These are phyloP conservation scores for Hyles euphorbiae DNA, from an alignment of 1,140 invertebrate species.

Conservation along the genomic window DNA sequence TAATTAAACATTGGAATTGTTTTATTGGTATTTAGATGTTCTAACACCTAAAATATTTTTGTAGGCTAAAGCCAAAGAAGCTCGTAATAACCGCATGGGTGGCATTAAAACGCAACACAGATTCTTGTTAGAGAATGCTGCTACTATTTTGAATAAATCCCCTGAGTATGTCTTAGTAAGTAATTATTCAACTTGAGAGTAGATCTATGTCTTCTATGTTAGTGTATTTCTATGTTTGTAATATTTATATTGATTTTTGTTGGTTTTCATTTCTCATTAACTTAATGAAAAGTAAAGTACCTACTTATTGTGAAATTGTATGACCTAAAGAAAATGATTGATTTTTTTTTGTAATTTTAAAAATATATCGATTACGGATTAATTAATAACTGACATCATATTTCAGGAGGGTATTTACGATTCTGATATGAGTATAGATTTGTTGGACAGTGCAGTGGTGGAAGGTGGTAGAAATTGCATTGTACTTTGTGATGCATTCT, in stretches of 20 bases:
- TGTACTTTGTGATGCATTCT: slow-evolving; percentile 55
- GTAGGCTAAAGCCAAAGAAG: slow-evolving; percentile 75
- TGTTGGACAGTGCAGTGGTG: slow-evolving; percentile 72
- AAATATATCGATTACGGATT: too few relatives aligned
- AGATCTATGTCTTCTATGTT: background rate
- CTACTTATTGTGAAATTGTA: too few relatives aligned
- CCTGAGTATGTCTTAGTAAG: slow-evolving; percentile 76
- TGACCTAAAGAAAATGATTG: too few relatives aligned
- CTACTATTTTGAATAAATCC: slow-evolving; percentile 76
- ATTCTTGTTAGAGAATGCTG: slow-evolving; percentile 79
- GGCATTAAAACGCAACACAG: slow-evolving; percentile 76
- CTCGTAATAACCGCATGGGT: slow-evolving; percentile 66
- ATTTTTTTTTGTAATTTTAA: too few relatives aligned
- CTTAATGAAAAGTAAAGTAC: too few relatives aligned
- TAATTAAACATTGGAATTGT: slow-evolving; percentile 21
- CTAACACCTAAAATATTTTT: slow-evolving; percentile 28
- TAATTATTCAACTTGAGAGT: background rate
- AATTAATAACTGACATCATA: too few relatives aligned
- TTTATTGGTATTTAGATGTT: slow-evolving; percentile 7
- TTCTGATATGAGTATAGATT: slow-evolving; percentile 76
- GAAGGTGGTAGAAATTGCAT: slow-evolving; percentile 66
- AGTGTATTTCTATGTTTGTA: background rate
- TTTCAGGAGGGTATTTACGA: slow-evolving; percentile 78
- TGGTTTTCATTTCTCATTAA: too few relatives aligned
- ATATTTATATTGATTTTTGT: too few relatives aligned